These are phyloP conservation scores for Periphyllus acericola DNA, from an alignment of 2,888 invertebrate species.

Conservation along the genomic window DNA sequence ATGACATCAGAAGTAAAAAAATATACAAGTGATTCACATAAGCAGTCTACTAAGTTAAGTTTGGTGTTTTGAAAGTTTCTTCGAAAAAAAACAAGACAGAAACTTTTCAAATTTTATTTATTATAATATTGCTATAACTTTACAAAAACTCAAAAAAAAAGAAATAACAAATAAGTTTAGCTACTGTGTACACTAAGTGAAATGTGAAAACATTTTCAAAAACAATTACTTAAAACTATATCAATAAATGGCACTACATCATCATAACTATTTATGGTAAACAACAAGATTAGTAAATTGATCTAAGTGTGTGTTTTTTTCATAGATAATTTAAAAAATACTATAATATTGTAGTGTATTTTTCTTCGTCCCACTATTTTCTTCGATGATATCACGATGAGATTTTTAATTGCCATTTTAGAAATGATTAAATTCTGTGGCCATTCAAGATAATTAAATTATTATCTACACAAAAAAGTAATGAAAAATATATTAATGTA, in stretches of 20 bases:
- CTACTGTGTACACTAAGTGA: neutral
- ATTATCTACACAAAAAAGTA: neutral
- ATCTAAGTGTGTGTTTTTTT: neutral
- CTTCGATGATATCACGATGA: neutral
- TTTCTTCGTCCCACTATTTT: neutral
- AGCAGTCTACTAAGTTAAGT: conserved; percentile 41
- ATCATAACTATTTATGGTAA: neutral
- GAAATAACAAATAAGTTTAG: neutral
- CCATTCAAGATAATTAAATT: neutral
- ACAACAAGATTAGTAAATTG: neutral
- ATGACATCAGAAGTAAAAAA: conserved; percentile 35
- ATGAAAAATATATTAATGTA: neutral
- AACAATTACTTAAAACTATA: neutral
- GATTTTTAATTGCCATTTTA: neutral
- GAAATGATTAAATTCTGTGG: neutral
- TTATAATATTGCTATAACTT: neutral
- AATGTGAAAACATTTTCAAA: neutral
- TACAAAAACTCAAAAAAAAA: conserved; percentile 2
- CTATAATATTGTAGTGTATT: too few relatives aligned
- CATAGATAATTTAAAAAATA: neutral
- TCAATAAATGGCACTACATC: neutral
- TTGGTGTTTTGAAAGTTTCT: conserved; percentile 45
- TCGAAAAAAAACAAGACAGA: neutral
- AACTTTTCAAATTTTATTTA: conserved; percentile 41
- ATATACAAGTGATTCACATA: conserved; percentile 30